Evolutionary conservation across 2,113 vertebrate species (phyloP).

Genomic region (Ranitomeya variabilis): DNA sequence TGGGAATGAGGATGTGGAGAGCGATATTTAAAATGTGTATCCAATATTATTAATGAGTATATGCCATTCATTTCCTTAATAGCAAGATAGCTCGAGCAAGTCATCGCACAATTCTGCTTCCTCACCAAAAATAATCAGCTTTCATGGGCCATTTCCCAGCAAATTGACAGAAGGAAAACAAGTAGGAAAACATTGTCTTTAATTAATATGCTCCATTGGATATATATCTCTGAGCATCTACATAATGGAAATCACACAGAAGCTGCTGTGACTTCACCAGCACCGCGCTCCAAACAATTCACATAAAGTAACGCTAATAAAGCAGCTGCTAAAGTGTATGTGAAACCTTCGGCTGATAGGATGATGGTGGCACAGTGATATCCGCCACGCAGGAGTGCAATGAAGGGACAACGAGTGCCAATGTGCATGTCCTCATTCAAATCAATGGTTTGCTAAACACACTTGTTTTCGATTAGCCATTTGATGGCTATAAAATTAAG

Average conservation of each 20-base stretch:
- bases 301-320: not conserved
- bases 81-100: not conserved
- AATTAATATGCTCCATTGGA: slow-evolving; percentile 27
- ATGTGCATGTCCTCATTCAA: not conserved
- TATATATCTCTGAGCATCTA: slow-evolving; percentile 26
- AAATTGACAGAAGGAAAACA: slow-evolving; percentile 42
- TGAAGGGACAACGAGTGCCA: not conserved
- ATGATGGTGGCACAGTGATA: not conserved
- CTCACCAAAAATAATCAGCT: slow-evolving; percentile 22
- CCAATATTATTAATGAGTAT: not conserved
- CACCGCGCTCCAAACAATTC: not conserved
- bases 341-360: not conserved
- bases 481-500: not conserved
- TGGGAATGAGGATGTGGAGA: not conserved
- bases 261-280: not conserved
- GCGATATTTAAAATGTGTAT: not conserved
- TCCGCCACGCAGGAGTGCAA: not conserved
- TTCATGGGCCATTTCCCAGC: slow-evolving; percentile 24
- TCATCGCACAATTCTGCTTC: slow-evolving; percentile 13
- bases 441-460: slow-evolving; percentile 1
- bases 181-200: slow-evolving; percentile 28
- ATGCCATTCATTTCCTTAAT: not conserved
- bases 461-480: not conserved
- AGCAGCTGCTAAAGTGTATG: slow-evolving; percentile 26
- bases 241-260: slow-evolving; percentile 18